Percentiles rank a stretch among this genome's conserved stretches.
These are phyloP conservation scores for Andrena flavipes DNA, from an alignment of 2,888 invertebrate genomes.

Conservation along the genomic window DNA sequence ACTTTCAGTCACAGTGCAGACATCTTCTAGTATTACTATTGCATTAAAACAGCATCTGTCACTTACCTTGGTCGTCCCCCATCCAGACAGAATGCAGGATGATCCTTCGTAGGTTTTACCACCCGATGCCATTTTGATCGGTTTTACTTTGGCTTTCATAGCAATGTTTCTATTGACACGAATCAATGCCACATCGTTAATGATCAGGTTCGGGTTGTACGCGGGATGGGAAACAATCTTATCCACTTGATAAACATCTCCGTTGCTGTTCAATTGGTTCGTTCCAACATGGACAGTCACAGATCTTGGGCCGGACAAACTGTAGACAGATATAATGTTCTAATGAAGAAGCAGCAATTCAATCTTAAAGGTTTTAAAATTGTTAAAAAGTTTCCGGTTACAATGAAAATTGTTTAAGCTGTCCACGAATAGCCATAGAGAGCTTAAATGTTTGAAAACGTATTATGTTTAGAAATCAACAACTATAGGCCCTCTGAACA, in stretches of 20 bases:
- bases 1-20: background rate
- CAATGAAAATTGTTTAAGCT: too few species aligned
- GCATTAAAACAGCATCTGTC: background rate
- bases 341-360: background rate
- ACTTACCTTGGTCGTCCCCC: conserved; percentile 74
- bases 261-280: conserved; percentile 33
- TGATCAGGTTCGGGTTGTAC: conserved; percentile 30
- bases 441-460: too few species aligned
- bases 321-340: background rate
- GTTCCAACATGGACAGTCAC: conserved; percentile 57
- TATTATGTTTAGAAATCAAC: too few species aligned
- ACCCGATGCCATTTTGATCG: conserved; percentile 65
- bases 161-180: conserved; percentile 67
- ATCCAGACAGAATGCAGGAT: conserved; percentile 73
- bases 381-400: too few species aligned
- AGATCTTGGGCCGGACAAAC: background rate
- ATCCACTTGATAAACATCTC: conserved; percentile 39
- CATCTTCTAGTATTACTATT: background rate
- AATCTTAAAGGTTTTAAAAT: too few species aligned
- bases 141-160: conserved; percentile 69
- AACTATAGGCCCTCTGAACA: too few species aligned
- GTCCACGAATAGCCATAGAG: too few species aligned
- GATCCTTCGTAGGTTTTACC: conserved; percentile 53
- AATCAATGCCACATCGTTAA: conserved; percentile 77
- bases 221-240: conserved; percentile 45